These are phyloP conservation scores for Trichogramma dendrolimi DNA, from an alignment of 2,888 invertebrate genomes.

Conservation along the genomic window DNA sequence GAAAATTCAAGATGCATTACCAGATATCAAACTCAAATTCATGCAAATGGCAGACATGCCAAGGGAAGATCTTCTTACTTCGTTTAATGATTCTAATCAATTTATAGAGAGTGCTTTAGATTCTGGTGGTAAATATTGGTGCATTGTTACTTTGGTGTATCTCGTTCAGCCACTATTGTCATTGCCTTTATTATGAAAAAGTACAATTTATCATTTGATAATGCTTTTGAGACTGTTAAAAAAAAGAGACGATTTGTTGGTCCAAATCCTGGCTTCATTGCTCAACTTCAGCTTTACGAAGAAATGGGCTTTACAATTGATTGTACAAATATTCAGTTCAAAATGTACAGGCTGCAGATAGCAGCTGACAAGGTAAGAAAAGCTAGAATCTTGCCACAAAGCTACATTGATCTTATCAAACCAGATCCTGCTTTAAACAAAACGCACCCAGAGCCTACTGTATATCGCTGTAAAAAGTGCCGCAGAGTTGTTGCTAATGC, in stretches of 20 bases:
- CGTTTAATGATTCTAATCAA: conserved; percentile 71
- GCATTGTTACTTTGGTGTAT: conserved; percentile 90
- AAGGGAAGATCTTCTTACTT: conserved; percentile 76
- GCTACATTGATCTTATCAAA: conserved; percentile 72
- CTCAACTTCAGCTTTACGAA: conserved; percentile 73
- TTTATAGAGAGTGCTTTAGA: conserved; percentile 71
- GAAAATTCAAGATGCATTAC: conserved; percentile 62
- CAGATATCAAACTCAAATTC: conserved; percentile 67
- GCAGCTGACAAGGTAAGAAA: conserved; percentile 78
- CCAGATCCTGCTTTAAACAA: conserved; percentile 73
- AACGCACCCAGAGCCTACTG: conserved; percentile 75
- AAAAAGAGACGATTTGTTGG: conserved; percentile 68
- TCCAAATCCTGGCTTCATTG: conserved; percentile 77
- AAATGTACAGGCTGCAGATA: conserved; percentile 69
- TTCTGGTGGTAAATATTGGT: conserved; percentile 70
- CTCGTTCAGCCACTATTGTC: conserved; percentile 82
- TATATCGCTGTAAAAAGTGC: conserved; percentile 80
- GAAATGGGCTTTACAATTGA: conserved; percentile 74
- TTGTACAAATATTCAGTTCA: conserved; percentile 68
- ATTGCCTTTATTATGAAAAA: conserved; percentile 87
- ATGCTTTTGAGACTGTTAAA: conserved; percentile 69
- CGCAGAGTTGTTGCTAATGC: conserved; percentile 77
- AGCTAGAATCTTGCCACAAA: conserved; percentile 79
- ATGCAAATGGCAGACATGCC: conserved; percentile 80
- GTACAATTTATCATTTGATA: conserved; percentile 66